Percentiles rank a stretch among this genome's conserved stretches.
phyloP scores from a whole-genome alignment of 2,888 invertebrate species.

The Tetranychus piercei region DNA sequence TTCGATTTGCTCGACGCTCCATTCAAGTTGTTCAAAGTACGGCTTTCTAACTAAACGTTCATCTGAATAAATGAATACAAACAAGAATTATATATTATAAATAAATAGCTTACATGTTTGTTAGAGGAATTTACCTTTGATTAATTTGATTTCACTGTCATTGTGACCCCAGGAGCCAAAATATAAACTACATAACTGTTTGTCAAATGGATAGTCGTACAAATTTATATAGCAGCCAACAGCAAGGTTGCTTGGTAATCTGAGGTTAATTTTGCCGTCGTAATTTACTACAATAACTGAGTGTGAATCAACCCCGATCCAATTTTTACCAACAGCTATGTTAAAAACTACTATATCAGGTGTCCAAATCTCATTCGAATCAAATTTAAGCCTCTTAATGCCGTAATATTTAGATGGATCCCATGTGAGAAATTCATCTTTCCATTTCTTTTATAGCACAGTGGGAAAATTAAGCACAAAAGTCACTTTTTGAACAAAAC shows the following conservation, averaged over 20 bases:
- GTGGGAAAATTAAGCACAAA: too few relatives aligned
- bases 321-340: background rate
- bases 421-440: slow-evolving; percentile 5
- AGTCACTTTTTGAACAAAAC: too few relatives aligned
- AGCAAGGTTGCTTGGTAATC: too few relatives aligned
- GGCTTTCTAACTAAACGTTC: background rate
- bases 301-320: background rate
- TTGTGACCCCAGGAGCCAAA: too few relatives aligned
- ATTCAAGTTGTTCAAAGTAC: background rate
- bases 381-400: background rate
- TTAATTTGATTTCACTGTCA: too few relatives aligned
- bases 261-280: too few relatives aligned
- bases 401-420: background rate
- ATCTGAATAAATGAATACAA: background rate
- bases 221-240: too few relatives aligned
- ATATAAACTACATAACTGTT: too few relatives aligned
- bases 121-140: too few relatives aligned
- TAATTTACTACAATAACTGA: too few relatives aligned
- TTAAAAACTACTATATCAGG: background rate
- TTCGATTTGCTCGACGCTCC: background rate
- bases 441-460: background rate
- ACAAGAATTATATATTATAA: background rate
- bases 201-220: too few relatives aligned
- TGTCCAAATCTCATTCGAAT: slow-evolving; percentile 5
- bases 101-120: too few relatives aligned